phyloP scores from a whole-genome alignment of 2,888 invertebrate genomes.

The Bombyx huttoni region DNA sequence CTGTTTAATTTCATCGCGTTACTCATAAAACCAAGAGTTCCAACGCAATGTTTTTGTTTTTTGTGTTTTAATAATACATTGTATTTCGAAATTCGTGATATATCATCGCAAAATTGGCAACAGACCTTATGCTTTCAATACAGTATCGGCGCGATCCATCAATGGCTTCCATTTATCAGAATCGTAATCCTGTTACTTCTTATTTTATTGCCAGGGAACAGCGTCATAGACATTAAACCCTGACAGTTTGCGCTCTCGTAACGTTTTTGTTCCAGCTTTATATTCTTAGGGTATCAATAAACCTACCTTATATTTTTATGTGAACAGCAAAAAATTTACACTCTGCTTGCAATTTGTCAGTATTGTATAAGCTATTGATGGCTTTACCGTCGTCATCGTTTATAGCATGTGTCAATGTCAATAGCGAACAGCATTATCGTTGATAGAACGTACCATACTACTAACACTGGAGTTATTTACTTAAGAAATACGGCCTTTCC shows the following conservation, averaged over 20 bases:
- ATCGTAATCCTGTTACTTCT: conserved; percentile 17
- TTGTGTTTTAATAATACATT: too few species aligned
- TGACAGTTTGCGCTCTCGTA: conserved; percentile 11
- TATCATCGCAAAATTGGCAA: background rate
- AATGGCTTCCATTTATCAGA: background rate
- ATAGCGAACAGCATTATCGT: too few species aligned
- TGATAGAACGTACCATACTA: too few species aligned
- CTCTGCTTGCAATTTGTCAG: too few species aligned
- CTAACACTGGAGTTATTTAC: too few species aligned
- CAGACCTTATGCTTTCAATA: background rate
- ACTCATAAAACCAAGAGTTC: background rate
- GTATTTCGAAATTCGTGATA: background rate
- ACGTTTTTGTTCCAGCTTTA: conserved; percentile 9
- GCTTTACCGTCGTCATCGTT: too few species aligned
- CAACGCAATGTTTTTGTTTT: background rate
- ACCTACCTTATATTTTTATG: too few species aligned
- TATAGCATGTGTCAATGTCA: too few species aligned
- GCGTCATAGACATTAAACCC: conserved; percentile 18
- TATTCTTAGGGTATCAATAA: background rate
- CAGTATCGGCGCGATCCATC: background rate
- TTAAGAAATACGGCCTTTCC: too few species aligned
- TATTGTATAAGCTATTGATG: too few species aligned
- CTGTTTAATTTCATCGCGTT: background rate
- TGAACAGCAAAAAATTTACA: too few species aligned
- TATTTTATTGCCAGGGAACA: conserved; percentile 21